These are phyloP conservation scores for Drosophila atroscutellata DNA, from an alignment of 2,888 invertebrate species.

Conservation along the genomic window DNA sequence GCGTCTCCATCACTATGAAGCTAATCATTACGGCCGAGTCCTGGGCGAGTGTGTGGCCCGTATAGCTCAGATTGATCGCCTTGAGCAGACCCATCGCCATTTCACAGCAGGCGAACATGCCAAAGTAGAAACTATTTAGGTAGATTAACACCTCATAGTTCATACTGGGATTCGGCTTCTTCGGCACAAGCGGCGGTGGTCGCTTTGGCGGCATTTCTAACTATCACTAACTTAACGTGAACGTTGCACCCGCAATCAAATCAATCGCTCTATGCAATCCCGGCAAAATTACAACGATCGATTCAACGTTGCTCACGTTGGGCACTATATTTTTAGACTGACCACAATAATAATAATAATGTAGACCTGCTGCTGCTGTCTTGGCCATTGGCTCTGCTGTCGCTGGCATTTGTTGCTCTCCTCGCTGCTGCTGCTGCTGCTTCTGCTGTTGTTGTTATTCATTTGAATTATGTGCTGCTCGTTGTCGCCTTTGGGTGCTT, in stretches of 20 bases:
- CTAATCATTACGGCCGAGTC: constrained; percentile 92
- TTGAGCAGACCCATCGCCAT: constrained; percentile 92
- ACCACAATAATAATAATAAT: constrained; percentile 71
- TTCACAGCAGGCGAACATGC: constrained; percentile 93
- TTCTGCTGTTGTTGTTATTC: constrained; percentile 51
- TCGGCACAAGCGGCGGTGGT: constrained; percentile 77
- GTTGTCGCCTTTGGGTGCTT: constrained; percentile 68
- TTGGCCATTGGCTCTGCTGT: constrained; percentile 45
- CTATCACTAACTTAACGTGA: constrained; percentile 15
- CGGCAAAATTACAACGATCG: constrained; percentile 30
- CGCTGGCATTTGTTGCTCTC: constrained; percentile 21
- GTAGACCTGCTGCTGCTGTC: constrained; percentile 57
- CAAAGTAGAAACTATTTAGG: constrained; percentile 93
- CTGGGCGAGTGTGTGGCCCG: constrained; percentile 89
- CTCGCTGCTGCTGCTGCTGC: constrained; percentile 47
- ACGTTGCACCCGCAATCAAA: constrained; percentile 2
- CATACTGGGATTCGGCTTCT: constrained; percentile 90
- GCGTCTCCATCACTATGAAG: constrained; percentile 91
- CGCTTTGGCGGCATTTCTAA: constrained; percentile 78
- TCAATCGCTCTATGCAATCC: constrained; percentile 17
- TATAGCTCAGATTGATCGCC: constrained; percentile 92
- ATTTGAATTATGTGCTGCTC: constrained; percentile 69
- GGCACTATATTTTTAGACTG: constrained; percentile 83
- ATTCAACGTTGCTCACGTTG: constrained; percentile 64
- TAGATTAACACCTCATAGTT: constrained; percentile 93